Conservation (phyloP, 2,797 vertebrate species). For the Odontamblyopus lacepedii region DNA sequence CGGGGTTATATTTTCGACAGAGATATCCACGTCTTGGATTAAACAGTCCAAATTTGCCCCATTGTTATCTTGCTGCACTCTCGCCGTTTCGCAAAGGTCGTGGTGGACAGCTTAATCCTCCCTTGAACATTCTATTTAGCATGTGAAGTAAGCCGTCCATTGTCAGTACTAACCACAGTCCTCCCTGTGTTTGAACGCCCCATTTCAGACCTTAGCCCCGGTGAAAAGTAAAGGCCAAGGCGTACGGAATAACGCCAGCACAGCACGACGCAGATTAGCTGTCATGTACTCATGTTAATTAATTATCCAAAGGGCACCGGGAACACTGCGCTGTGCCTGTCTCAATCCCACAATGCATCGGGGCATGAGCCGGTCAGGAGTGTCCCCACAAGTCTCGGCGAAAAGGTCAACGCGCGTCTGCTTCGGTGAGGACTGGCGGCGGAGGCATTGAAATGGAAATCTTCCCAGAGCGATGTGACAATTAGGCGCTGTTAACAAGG, state of each 20-base stretch:
- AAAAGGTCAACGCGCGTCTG: constrained; percentile 51
- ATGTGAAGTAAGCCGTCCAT: constrained; percentile 53
- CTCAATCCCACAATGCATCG: constrained; percentile 26
- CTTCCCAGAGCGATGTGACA: constrained; percentile 54
- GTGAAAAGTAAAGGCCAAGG: constrained; percentile 10
- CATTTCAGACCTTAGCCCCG: constrained; percentile 14
- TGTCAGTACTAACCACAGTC: constrained; percentile 30
- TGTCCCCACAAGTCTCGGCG: constrained; percentile 31
- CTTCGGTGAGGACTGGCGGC: constrained; percentile 38
- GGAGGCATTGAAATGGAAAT: constrained; percentile 46
- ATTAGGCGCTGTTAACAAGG: constrained; percentile 71
- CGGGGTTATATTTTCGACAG: neutral
- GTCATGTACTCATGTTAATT: constrained; percentile 50
- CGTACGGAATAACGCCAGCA: constrained; percentile 4
- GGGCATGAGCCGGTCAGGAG: constrained; percentile 29
- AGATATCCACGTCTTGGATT: neutral
- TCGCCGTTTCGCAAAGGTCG: constrained; percentile 63
- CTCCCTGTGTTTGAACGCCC: constrained; percentile 30
- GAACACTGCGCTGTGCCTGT: constrained; percentile 29
- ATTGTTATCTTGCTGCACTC: constrained; percentile 47
- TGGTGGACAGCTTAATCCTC: constrained; percentile 71
- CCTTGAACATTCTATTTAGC: constrained; percentile 63
- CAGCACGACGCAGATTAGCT: constrained; percentile 43
- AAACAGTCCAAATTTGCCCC: neutral
- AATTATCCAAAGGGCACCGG: constrained; percentile 40